These are phyloP conservation scores for Kradibia gibbosae DNA, from an alignment of 1,140 invertebrate species.

Conservation along the genomic window DNA sequence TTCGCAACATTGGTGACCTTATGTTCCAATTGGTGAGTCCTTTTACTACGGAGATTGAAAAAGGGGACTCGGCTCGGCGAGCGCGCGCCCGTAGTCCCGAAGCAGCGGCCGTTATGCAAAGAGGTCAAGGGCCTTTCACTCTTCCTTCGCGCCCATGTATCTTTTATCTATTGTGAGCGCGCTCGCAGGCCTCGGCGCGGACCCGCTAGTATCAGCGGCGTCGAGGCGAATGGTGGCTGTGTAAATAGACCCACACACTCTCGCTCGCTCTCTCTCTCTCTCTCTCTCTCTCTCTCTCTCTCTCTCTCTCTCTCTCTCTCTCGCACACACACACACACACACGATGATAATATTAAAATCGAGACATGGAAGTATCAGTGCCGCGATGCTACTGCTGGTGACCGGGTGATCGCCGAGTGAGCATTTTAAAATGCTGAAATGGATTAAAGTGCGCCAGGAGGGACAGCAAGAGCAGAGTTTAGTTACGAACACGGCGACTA, in stretches of 20 bases:
- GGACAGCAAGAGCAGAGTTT: constrained; percentile 55
- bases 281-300: no score
- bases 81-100: no score
- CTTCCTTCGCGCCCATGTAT: background rate
- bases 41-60: background rate
- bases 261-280: no score
- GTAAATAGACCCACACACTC: no score
- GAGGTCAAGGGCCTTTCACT: constrained; percentile 45
- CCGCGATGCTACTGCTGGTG: background rate
- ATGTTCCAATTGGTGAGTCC: no score
- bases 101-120: background rate
- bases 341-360: background rate
- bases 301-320: no score
- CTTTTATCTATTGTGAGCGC: background rate
- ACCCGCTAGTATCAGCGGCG: no score
- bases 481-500: background rate
- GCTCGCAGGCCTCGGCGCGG: background rate
- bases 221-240: no score
- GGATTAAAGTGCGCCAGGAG: constrained; percentile 70
- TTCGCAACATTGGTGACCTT: no score
- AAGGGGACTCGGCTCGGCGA: no score
- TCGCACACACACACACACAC: no score
- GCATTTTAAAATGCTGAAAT: constrained; percentile 65
- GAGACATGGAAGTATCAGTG: background rate
- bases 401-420: background rate